A percentile compares a stretch with the other conserved stretches of the same genome.
phyloP scores from a whole-genome alignment of 2,113 vertebrate species.

The Anoplopoma fimbria region DNA sequence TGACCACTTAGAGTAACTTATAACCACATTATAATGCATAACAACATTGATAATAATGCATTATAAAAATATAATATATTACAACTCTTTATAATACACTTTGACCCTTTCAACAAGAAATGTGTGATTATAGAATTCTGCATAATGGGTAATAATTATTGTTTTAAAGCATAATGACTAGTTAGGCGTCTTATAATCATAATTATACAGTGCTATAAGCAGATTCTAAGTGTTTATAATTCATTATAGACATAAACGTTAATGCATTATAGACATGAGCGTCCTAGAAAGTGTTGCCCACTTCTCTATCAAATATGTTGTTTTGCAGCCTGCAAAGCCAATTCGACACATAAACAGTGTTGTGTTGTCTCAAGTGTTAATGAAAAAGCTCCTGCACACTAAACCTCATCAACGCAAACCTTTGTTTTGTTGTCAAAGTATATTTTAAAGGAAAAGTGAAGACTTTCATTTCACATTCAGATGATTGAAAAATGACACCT shows the following conservation, averaged over 20 bases:
- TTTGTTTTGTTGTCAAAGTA: conserved; percentile 29
- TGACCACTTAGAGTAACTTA: too few relatives aligned
- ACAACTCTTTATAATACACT: too few relatives aligned
- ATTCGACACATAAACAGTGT: not conserved
- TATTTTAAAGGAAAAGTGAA: conserved; percentile 8
- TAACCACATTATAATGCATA: too few relatives aligned
- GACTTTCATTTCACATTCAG: conserved; percentile 36
- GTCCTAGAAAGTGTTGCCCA: not conserved
- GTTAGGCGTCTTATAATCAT: not conserved
- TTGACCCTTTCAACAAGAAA: too few relatives aligned
- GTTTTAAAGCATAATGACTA: too few relatives aligned
- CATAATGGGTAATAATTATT: not conserved
- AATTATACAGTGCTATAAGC: not conserved
- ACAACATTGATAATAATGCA: too few relatives aligned
- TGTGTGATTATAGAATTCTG: too few relatives aligned
- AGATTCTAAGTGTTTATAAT: not conserved
- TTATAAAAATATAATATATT: too few relatives aligned
- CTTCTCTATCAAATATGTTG: not conserved
- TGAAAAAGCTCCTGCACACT: conserved; percentile 15
- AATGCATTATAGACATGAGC: not conserved
- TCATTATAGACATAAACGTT: not conserved
- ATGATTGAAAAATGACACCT: conserved; percentile 30
- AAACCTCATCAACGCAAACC: conserved; percentile 21
- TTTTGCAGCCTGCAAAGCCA: conserved; percentile 1
- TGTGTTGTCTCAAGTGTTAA: conserved; percentile 14